phyloP scores from a whole-genome alignment of 2,888 invertebrate species.

The Ormyrus nitidulus region DNA sequence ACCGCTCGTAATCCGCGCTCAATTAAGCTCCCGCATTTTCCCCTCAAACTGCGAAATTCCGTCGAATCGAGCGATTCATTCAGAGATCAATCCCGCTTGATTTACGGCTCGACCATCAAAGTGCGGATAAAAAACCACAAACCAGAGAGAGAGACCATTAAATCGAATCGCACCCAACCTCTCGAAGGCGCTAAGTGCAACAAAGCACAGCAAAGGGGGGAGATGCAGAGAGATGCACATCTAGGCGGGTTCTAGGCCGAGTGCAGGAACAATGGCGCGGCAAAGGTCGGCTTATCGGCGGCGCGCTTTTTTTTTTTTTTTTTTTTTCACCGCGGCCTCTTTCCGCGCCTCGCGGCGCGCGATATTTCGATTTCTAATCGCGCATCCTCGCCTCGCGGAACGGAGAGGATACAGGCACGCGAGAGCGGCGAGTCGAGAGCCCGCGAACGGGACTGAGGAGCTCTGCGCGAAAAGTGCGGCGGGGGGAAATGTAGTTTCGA shows the following conservation, averaged over 20 bases:
- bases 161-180: not conserved
- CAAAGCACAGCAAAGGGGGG: constrained; percentile 29
- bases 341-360: constrained; percentile 16
- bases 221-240: constrained; percentile 54
- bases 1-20: too few relatives aligned
- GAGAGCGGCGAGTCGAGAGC: too few relatives aligned
- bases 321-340: constrained; percentile 14
- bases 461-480: too few relatives aligned
- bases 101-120: constrained; percentile 17
- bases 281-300: constrained; percentile 33
- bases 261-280: constrained; percentile 31
- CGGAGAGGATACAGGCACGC: not conserved
- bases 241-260: constrained; percentile 52
- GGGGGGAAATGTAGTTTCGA: not conserved
- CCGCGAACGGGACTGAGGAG: not conserved
- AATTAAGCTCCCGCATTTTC: too few relatives aligned
- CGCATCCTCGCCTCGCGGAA: constrained; percentile 14
- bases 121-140: constrained; percentile 3
- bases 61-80: too few relatives aligned
- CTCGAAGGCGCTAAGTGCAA: not conserved
- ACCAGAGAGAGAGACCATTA: not conserved
- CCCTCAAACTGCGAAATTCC: too few relatives aligned
- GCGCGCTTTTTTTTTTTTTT: not conserved
- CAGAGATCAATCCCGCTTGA: not conserved
- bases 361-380: constrained; percentile 45